Base-by-base conservation (phyloP, 2,797 vertebrate species). In the Eulemur mongoz region DNA sequence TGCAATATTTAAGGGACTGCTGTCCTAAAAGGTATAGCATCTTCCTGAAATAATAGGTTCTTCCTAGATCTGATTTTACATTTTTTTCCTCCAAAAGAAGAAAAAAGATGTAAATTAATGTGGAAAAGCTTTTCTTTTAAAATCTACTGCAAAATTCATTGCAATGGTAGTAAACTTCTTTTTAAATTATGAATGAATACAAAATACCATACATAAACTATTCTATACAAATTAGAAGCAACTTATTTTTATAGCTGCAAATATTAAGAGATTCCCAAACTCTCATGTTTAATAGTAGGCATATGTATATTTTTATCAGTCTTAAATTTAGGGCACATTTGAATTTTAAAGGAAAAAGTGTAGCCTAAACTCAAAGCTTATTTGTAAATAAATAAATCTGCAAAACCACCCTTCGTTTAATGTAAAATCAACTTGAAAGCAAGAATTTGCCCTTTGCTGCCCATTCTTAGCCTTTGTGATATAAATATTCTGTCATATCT, bases 361-460 rank as follows among this genome's bases (percentile, higher is more conserved):
- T 78, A 38, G 4, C 75, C 52, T 88, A 65, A 70, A 85, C 14
- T 76, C 22, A 75, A 72, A 89, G 23, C 4, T 7, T 22, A 32
- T 88, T 87, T 61, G 7, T 81, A 82, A 94, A 91, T 87, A 93
- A 48, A 72, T 83, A 35, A 96, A 84, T 48, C 40, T 84, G 9
- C 2, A 85, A 65, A 23, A 45, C 15, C 79, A 79, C 27, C 25
- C 6, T 9, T 80, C 20, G 20, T 52, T 17, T 59, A 48, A 40
- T 1, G 2, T 69, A 63, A 78, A 82, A 65, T 86, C 5, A 78
- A n/a, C 14, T 73, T 67, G 52, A 45, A 79, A 38, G 22, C 35
- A 59, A 67, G 4, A 63, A 38, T 70, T 63, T 52, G 0, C 23
- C 13, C 2, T 84, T 32, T 73, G 35, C 3, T 80, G 5, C 6